Evolutionary conservation across 2,888 invertebrate genomes (phyloP), one percentile per base, ranked within the genome.

Genomic region (Homarus gammarus): DNA sequence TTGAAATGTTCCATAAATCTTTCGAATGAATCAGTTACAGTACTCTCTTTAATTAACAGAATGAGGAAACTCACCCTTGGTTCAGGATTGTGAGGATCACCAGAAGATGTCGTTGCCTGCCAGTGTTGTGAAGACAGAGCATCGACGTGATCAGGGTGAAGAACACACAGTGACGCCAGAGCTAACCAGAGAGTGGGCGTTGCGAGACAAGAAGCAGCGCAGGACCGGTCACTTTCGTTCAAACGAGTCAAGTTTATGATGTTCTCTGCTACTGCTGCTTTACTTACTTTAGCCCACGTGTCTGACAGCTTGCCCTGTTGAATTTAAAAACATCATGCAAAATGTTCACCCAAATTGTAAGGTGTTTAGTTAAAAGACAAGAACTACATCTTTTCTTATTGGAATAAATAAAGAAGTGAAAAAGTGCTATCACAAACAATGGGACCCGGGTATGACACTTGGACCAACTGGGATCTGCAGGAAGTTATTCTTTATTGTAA

Each of bases 131-230:
- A 96, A 0, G 96, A 96, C 86, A 97, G 94, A 90, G 96, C 94
- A 92, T 98, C 98, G 0, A 98, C 97, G 93, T 99, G 98, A 91
- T 98, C 97, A 87, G 97, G 96, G 93, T 98, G 98, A 92, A 99
- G 95, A 2, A 99, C 97, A 94, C 99, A 98, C 22, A 99, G 95
- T 0, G 99, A 97, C 0, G 99, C 98, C 83, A 99, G 94, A 0
- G 98, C 97, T 92, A 99, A 94, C 99, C 99, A 99, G 84, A 98
- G 95, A 0, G 97, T 96, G 1, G 98, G 97, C 49, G 96, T 96
- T 92, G 96, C 96, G 75, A 98, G 95, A 94, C 98, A 99, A 92
- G 96, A 95, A 75, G 95, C 78, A 12, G 83, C 95, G 0, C 97
- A 97, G 12, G 95, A 95, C 81, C 98, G 95, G 92, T 96, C 96